Evolutionary conservation across 1,140 invertebrate species (phyloP).

Genomic region (Campoletis sonorensis): DNA sequence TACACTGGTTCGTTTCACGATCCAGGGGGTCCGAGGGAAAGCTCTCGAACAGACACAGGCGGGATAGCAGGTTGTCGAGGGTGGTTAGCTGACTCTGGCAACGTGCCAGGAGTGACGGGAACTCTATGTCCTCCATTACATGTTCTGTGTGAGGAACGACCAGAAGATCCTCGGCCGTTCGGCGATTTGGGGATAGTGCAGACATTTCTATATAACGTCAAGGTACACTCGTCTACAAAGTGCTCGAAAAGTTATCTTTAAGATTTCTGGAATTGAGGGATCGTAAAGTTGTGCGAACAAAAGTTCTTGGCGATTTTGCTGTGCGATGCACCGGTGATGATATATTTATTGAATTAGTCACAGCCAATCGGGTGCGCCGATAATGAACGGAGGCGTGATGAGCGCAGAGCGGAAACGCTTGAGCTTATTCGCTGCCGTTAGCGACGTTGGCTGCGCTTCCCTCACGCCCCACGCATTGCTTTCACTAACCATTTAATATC

Average conservation of each 20-base stretch:
- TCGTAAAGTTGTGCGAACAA: background rate
- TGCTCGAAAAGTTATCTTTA: too few relatives aligned
- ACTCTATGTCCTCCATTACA: slow-evolving; percentile 19
- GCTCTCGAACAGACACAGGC: background rate
- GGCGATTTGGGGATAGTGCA: background rate
- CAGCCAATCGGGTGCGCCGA: too few relatives aligned
- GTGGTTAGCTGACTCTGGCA: background rate
- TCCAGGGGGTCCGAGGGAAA: background rate
- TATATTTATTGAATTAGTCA: too few relatives aligned
- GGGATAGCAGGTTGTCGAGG: background rate
- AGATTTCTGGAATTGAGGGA: too few relatives aligned
- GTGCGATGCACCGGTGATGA: too few relatives aligned
- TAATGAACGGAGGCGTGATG: too few relatives aligned
- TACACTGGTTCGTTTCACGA: background rate
- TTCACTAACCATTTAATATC: too few relatives aligned
- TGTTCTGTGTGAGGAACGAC: background rate
- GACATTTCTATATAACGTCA: background rate
- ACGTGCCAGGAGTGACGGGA: slow-evolving; percentile 7
- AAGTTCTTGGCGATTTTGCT: too few relatives aligned
- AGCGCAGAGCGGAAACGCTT: too few relatives aligned
- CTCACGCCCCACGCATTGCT: too few relatives aligned
- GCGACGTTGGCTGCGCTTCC: too few relatives aligned
- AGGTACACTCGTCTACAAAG: background rate
- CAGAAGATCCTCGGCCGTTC: background rate
- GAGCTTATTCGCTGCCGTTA: too few relatives aligned